Percentiles rank a stretch among this genome's conserved stretches.
Evolutionary conservation across 2,113 vertebrate species (phyloP).

Genomic region (Lathamus discolor): DNA sequence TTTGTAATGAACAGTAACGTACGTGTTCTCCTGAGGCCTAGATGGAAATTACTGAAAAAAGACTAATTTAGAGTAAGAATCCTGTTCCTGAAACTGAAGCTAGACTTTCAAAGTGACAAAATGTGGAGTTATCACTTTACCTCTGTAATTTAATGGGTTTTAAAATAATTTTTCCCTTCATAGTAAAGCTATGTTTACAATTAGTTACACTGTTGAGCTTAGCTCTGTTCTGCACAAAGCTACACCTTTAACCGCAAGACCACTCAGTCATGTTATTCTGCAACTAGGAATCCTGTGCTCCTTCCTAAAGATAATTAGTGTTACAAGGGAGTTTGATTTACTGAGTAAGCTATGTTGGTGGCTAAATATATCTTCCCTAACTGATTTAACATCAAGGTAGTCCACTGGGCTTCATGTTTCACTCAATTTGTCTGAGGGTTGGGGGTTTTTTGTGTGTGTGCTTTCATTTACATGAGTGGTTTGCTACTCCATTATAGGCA

Average conservation of each 20-base stretch:
- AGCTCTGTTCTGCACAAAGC: background rate
- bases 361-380: background rate
- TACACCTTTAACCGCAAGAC: background rate
- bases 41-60: background rate
- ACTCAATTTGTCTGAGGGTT: background rate
- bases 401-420: background rate
- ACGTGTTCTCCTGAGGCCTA: background rate
- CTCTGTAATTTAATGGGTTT: background rate
- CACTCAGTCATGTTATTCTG: background rate
- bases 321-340: background rate
- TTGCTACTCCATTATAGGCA: background rate
- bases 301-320: background rate
- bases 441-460: rapidly evolving
- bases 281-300: background rate
- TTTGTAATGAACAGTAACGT: background rate
- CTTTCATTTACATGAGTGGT: background rate
- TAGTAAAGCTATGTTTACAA: background rate
- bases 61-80: background rate
- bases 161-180: background rate
- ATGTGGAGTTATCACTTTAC: background rate
- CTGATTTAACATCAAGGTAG: background rate
- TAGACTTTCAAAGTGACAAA: background rate
- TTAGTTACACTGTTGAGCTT: background rate
- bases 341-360: background rate
- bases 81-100: background rate